These are phyloP conservation scores for Aurelia aurita complex sp. Pacific DNA, from an alignment of 30 jellyfish, hydroid and myxozoan genomes.

Conservation along the genomic window DNA sequence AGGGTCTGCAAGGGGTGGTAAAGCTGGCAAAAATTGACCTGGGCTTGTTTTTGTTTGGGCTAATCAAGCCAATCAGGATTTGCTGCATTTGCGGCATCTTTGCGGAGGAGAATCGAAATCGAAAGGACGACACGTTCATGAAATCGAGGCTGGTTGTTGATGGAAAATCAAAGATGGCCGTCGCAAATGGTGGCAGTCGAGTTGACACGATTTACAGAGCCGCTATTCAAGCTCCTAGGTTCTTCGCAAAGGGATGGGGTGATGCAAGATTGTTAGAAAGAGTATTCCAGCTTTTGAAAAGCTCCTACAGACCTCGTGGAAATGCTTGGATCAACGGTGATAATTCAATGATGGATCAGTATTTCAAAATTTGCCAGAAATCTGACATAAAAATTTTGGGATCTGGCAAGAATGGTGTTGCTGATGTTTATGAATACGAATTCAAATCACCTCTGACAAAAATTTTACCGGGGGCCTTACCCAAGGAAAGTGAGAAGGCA, in stretches of 20 bases:
- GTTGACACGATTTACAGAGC: slow-evolving; percentile 66
- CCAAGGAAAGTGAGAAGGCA: slow-evolving; percentile 83
- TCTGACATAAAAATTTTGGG: slow-evolving; percentile 57
- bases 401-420: slow-evolving; percentile 50
- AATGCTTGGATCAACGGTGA: slow-evolving; percentile 27
- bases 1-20: no score
- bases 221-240: slow-evolving; percentile 74
- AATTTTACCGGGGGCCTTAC: slow-evolving; percentile 83
- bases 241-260: slow-evolving; percentile 94
- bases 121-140: background rate
- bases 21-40: no score
- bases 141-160: slow-evolving; percentile 19
- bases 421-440: slow-evolving; percentile 74
- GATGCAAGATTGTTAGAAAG: slow-evolving; percentile 56
- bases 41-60: no score
- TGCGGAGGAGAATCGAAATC: no score
- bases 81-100: no score
- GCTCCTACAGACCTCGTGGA: background rate
- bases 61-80: no score
- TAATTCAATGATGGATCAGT: slow-evolving; percentile 33
- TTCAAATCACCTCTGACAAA: slow-evolving; percentile 80
- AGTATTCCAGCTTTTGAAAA: slow-evolving; percentile 42
- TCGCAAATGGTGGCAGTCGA: slow-evolving; percentile 44
- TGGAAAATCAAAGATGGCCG: slow-evolving; percentile 38
- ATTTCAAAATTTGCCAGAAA: slow-evolving; percentile 41